Conservation (phyloP, 2,888 invertebrate species). For the Pinctada fucata region DNA sequence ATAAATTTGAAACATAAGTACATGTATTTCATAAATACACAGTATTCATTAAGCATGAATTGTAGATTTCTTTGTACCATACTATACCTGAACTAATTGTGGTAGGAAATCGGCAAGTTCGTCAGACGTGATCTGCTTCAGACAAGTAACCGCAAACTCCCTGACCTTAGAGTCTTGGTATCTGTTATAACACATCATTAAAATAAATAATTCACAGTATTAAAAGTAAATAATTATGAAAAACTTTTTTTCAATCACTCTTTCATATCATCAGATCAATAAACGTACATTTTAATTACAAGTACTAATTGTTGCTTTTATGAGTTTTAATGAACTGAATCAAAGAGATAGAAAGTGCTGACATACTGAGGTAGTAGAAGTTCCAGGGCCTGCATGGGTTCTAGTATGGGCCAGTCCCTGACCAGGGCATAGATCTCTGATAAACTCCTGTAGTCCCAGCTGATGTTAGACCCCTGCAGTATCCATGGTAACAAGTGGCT, state of each 20-base stretch:
- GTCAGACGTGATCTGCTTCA: conserved; percentile 88
- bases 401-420: conserved; percentile 89
- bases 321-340: too few relatives aligned
- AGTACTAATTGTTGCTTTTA: too few relatives aligned
- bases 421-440: conserved; percentile 91
- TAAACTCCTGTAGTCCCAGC: conserved; percentile 93
- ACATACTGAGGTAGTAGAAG: conserved; percentile 92
- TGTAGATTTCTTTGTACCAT: too few relatives aligned
- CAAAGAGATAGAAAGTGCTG: too few relatives aligned
- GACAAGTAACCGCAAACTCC: conserved; percentile 88
- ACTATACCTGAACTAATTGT: conserved; percentile 86
- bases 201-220: conserved; percentile 45
- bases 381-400: conserved; percentile 93
- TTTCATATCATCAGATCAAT: not conserved
- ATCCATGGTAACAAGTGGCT: conserved; percentile 81
- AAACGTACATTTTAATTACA: too few relatives aligned
- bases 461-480: conserved; percentile 68
- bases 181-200: conserved; percentile 77
- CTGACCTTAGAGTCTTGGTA: conserved; percentile 95
- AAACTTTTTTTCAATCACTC: not conserved
- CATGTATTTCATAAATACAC: too few relatives aligned
- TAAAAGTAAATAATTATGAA: not conserved
- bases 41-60: too few relatives aligned
- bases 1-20: too few relatives aligned
- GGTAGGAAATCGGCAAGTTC: conserved; percentile 94